These are phyloP conservation scores for Patagioenas fasciata DNA, from an alignment of 2,113 vertebrate species.

Conservation along the genomic window DNA sequence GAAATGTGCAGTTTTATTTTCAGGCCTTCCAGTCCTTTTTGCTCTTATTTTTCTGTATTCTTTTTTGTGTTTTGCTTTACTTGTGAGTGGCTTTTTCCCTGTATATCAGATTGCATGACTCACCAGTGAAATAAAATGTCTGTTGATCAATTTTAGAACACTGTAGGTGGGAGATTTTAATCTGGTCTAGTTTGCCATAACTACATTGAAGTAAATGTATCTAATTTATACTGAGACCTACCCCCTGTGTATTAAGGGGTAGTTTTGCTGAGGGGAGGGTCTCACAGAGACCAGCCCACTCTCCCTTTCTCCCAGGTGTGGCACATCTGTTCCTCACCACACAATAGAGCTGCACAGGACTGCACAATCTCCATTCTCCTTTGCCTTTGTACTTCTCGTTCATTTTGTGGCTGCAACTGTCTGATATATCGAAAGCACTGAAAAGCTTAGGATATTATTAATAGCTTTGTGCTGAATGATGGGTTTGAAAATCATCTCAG, in stretches of 20 bases:
- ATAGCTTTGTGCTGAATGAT: not conserved
- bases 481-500: not conserved
- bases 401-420: not conserved
- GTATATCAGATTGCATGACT: not conserved
- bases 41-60: not conserved
- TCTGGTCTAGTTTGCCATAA: not conserved
- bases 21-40: not conserved
- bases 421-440: not conserved
- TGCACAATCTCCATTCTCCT: not conserved
- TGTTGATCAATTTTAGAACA: not conserved
- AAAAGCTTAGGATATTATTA: not conserved
- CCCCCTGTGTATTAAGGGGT: not conserved
- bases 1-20: not conserved
- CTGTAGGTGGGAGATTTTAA: not conserved
- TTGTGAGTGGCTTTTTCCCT: not conserved
- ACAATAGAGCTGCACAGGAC: not conserved
- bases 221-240: not conserved
- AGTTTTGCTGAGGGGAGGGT: not conserved
- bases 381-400: not conserved
- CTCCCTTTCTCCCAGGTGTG: not conserved
- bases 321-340: not conserved
- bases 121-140: not conserved
- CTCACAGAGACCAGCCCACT: accelerated
- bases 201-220: not conserved
- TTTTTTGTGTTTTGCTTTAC: not conserved